Evolutionary conservation across 2,797 vertebrate genomes (phyloP).

Genomic region (Acipenser oxyrinchus): DNA sequence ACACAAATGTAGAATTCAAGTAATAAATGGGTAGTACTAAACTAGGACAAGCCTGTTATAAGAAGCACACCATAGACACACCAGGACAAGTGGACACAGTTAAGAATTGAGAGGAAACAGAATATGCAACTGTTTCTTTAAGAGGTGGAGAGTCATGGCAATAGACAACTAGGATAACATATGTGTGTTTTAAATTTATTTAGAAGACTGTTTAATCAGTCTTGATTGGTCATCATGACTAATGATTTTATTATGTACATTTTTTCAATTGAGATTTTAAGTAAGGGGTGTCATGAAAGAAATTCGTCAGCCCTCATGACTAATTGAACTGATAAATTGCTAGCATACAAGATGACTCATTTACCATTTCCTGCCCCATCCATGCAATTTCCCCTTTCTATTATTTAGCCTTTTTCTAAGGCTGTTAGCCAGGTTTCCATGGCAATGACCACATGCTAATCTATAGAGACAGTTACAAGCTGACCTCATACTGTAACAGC

Average conservation of each 20-base stretch:
- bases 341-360: background rate
- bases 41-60: too few relatives aligned
- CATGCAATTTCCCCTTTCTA: background rate
- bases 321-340: background rate
- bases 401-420: background rate
- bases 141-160: too few relatives aligned
- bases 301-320: background rate
- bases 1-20: too few relatives aligned
- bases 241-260: too few relatives aligned
- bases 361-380: background rate
- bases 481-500: too few relatives aligned
- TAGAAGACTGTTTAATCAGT: background rate
- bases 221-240: background rate
- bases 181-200: background rate
- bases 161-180: background rate
- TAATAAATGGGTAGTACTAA: too few relatives aligned
- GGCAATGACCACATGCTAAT: background rate
- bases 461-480: too few relatives aligned
- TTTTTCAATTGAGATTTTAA: background rate
- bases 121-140: background rate
- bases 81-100: constrained; percentile 17
- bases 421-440: constrained; percentile 3
- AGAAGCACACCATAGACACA: too few relatives aligned
- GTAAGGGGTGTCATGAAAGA: background rate
- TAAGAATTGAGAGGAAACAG: constrained; percentile 18